A percentile compares a stretch with the other conserved stretches of the same genome.
phyloP scores from a whole-genome alignment of 1,140 invertebrate genomes.

The Heliothis virescens region DNA sequence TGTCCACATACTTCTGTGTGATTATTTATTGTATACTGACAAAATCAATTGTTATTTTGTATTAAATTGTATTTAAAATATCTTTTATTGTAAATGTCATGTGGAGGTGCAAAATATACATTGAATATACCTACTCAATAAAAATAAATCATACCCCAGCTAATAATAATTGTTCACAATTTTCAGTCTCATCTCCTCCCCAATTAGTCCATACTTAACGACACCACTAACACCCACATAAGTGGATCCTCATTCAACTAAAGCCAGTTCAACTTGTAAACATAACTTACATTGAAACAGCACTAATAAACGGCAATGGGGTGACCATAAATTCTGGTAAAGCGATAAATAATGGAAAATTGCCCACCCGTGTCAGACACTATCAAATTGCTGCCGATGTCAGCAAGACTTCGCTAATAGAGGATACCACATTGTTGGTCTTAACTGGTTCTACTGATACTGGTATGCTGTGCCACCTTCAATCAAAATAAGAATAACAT shows the following conservation, averaged over 20 bases:
- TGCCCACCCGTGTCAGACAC: slow-evolving; percentile 59
- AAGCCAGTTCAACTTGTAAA: slow-evolving; percentile 18
- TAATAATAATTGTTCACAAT: background rate
- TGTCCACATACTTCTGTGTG: too few relatives aligned
- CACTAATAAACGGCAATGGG: slow-evolving; percentile 55
- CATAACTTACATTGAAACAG: slow-evolving; percentile 35
- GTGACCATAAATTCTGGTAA: slow-evolving; percentile 54
- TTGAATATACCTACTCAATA: too few relatives aligned
- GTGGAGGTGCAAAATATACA: too few relatives aligned
- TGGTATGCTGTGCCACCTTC: background rate
- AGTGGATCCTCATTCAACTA: background rate
- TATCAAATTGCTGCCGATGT: slow-evolving; percentile 58
- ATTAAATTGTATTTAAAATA: too few relatives aligned
- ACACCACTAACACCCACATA: background rate
- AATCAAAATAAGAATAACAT: too few relatives aligned
- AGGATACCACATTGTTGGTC: background rate
- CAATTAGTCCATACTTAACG: background rate
- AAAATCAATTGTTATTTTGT: too few relatives aligned
- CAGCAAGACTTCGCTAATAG: slow-evolving; percentile 37
- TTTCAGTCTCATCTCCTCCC: too few relatives aligned
- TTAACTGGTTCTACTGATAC: too few relatives aligned
- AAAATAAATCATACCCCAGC: too few relatives aligned
- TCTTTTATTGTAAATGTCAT: too few relatives aligned
- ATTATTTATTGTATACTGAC: too few relatives aligned
- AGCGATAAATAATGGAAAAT: slow-evolving; percentile 65